Conservation (phyloP, 1,140 invertebrate species). For the Atta cephalotes region DNA sequence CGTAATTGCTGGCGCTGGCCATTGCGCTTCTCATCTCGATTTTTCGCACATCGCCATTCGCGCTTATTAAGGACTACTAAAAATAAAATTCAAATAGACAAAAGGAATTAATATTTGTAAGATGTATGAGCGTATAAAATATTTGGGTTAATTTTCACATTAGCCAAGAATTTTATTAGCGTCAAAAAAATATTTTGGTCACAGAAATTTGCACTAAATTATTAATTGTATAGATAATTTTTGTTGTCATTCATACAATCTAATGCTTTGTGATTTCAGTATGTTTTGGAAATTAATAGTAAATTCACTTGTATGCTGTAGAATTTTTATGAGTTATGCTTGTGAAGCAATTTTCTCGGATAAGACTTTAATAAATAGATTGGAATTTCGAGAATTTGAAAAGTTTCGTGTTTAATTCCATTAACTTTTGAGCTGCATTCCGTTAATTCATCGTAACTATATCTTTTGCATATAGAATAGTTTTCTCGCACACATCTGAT, state of each 20-base stretch:
- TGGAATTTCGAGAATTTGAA: background rate
- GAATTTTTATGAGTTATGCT: background rate
- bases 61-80: constrained; percentile 30
- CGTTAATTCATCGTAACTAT: constrained; percentile 18
- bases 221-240: background rate
- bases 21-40: constrained; percentile 25
- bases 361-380: background rate
- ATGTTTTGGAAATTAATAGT: background rate
- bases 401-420: background rate
- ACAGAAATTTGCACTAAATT: background rate
- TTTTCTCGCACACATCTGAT: background rate
- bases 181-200: background rate
- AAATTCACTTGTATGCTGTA: background rate
- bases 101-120: background rate
- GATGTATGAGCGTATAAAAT: background rate
- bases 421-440: background rate
- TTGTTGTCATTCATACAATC: background rate
- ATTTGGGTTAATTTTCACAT: background rate
- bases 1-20: constrained; percentile 33
- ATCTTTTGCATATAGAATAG: background rate
- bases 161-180: background rate
- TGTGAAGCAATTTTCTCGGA: background rate
- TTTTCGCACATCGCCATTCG: constrained; percentile 27
- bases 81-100: constrained; percentile 2
- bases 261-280: background rate